phyloP scores from a whole-genome alignment of 2,113 vertebrate species.

The Penelope pileata region DNA sequence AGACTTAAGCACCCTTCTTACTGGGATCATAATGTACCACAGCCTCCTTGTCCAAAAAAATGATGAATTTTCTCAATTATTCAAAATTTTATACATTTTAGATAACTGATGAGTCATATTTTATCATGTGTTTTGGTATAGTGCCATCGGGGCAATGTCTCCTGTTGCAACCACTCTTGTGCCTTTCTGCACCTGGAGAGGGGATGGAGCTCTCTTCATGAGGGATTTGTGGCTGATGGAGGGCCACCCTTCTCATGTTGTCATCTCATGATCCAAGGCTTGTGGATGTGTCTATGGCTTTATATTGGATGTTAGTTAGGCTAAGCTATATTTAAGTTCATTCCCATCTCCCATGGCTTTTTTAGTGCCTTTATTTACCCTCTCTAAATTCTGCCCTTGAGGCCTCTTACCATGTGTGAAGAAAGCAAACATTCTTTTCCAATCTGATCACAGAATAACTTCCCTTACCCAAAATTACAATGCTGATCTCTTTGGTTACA shows the following conservation, averaged over 20 bases:
- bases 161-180: not conserved
- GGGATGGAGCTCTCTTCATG: not conserved
- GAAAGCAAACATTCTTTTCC: not conserved
- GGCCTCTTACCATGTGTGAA: fast-evolving
- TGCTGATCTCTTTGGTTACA: not conserved
- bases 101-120: not conserved
- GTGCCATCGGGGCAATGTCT: not conserved
- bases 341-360: not conserved
- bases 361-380: not conserved
- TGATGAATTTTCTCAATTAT: not conserved
- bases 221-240: not conserved
- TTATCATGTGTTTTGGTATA: not conserved
- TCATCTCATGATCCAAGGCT: fast-evolving
- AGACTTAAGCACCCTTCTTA: too few species aligned
- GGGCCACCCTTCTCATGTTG: fast-evolving
- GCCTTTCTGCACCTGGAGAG: not conserved
- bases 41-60: too few species aligned
- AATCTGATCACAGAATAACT: not conserved
- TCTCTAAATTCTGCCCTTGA: not conserved
- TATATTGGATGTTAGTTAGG: not conserved
- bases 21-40: too few species aligned
- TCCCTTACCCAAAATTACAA: not conserved
- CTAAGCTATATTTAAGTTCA: not conserved
- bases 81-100: not conserved
- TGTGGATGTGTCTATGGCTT: not conserved